Conservation (phyloP, 2,797 vertebrate species). For the Sebastiscus tertius region DNA sequence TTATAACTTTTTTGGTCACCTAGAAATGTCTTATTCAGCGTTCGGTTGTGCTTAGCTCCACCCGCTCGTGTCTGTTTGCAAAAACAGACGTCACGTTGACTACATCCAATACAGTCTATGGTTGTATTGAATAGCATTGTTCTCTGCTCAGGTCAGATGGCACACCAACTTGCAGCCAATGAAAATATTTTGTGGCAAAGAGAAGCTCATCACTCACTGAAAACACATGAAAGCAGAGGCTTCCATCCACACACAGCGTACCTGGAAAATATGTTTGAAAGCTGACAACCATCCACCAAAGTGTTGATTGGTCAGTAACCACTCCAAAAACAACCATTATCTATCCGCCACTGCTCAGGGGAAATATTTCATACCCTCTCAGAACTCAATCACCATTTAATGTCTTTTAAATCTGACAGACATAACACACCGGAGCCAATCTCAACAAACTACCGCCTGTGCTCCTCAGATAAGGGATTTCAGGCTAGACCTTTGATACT, state of each 20-base stretch:
- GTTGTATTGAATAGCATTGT: conserved; percentile 7
- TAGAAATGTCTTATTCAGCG: no score
- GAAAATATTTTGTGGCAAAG: conserved; percentile 53
- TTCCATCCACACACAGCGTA: conserved; percentile 19
- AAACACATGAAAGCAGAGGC: conserved; percentile 16
- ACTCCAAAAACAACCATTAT: conserved; percentile 48
- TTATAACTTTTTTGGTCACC: no score
- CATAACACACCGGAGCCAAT: conserved; percentile 6
- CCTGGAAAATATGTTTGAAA: conserved; percentile 49
- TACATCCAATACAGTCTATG: no score
- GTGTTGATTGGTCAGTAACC: conserved; percentile 43
- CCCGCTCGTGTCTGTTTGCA: no score
- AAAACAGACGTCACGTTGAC: no score
- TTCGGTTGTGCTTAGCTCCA: no score
- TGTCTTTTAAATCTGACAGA: conserved; percentile 36
- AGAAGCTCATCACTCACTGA: conserved; percentile 43
- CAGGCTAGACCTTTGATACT: background rate
- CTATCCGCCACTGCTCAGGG: background rate
- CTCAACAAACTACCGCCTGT: conserved; percentile 27
- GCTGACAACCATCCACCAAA: conserved; percentile 22
- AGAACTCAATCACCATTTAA: conserved; percentile 8
- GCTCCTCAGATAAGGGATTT: conserved; percentile 38
- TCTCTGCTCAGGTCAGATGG: conserved; percentile 27
- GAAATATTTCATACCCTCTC: conserved; percentile 21
- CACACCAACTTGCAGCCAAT: conserved; percentile 44